Conservation (phyloP, 2,797 vertebrate species). For the Naso thynnoides region DNA sequence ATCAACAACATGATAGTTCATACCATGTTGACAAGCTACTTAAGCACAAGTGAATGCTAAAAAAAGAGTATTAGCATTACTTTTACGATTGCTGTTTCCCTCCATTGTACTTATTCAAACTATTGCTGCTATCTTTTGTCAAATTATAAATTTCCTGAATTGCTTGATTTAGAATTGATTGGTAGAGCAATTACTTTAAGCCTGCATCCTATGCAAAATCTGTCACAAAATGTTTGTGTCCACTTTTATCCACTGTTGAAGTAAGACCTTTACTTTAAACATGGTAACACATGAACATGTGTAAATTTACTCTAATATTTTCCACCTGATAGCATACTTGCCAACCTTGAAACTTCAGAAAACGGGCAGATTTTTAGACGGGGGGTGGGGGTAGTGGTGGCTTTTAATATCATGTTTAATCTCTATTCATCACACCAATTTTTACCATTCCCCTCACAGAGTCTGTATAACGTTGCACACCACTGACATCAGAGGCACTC, state of each 20-base stretch:
- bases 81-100: no score
- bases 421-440: no score
- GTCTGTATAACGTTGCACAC: no score
- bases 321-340: no score
- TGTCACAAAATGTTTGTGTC: conserved; percentile 1
- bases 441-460: no score
- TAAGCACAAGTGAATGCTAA: background rate
- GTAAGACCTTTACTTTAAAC: background rate
- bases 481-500: no score
- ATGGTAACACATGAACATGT: background rate
- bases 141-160: background rate
- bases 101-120: background rate
- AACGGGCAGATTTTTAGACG: no score
- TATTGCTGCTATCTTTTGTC: background rate
- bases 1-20: background rate
- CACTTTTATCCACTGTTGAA: no score
- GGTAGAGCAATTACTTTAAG: conserved; percentile 10
- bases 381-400: no score
- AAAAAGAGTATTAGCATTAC: no score
- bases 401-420: no score
- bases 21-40: background rate
- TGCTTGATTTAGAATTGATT: background rate
- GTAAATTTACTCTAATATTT: background rate
- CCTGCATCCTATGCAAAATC: background rate
- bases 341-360: no score